These are phyloP conservation scores for Paelopatides confundens DNA, from an alignment of 53 echinoderm and acorn worm genomes.

Conservation along the genomic window DNA sequence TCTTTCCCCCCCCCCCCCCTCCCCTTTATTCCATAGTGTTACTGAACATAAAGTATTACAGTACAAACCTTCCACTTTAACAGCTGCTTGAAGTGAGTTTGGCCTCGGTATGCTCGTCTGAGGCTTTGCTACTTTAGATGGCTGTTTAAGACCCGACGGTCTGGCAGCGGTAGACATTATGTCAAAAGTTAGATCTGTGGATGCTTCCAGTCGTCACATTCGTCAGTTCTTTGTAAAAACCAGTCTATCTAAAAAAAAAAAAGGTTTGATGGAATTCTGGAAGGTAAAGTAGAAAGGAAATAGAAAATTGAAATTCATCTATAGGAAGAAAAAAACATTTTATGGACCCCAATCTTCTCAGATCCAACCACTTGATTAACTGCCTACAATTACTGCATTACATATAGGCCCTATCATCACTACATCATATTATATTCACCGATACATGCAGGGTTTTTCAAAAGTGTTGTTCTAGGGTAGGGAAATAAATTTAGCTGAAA, in stretches of 20 bases:
- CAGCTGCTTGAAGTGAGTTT: constrained; percentile 59
- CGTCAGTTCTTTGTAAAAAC: background rate
- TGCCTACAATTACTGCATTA: no score
- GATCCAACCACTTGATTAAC: no score
- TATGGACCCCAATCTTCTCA: no score
- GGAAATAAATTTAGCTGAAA: no score
- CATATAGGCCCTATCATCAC: no score
- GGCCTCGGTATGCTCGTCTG: constrained; percentile 79
- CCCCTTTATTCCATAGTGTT: no score
- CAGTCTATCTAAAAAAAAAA: background rate
- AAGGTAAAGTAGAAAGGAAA: background rate
- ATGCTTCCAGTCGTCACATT: constrained; percentile 22
- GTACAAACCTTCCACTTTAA: constrained; percentile 89
- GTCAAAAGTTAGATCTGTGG: background rate
- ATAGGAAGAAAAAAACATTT: no score
- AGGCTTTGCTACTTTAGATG: constrained; percentile 82
- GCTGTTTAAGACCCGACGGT: constrained; percentile 91
- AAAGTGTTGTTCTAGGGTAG: no score
- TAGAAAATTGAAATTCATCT: background rate
- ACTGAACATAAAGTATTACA: no score
- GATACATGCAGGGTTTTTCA: no score
- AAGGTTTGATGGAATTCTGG: background rate
- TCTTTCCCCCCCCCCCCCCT: no score
- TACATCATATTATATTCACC: no score
- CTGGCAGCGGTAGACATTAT: constrained; percentile 79